These are phyloP conservation scores for Melanotaenia boesemani DNA, from an alignment of 2,797 vertebrate species.

Conservation along the genomic window DNA sequence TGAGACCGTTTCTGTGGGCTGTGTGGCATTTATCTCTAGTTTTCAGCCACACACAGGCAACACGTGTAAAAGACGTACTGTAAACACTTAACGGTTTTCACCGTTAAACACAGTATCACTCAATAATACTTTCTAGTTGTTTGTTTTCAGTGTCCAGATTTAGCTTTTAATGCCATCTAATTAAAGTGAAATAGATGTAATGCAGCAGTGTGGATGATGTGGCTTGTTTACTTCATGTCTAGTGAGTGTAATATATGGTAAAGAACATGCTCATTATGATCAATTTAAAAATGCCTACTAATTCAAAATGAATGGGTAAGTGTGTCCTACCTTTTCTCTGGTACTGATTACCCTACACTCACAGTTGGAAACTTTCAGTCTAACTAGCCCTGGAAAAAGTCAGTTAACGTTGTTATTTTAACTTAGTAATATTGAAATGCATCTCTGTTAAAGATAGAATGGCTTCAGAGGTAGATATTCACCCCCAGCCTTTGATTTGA, in stretches of 20 bases:
- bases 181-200: not conserved
- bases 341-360: not conserved
- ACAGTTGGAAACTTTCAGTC: not conserved
- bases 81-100: conserved; percentile 1
- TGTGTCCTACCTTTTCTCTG: not conserved
- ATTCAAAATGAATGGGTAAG: not conserved
- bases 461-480: not conserved
- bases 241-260: not conserved
- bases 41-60: conserved; percentile 19
- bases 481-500: not conserved
- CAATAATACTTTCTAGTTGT: not conserved
- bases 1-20: conserved; percentile 27
- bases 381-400: not conserved
- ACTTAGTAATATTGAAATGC: not conserved
- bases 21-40: conserved; percentile 16
- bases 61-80: not conserved
- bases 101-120: not conserved
- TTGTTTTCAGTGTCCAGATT: not conserved
- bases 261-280: not conserved
- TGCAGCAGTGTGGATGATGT: not conserved
- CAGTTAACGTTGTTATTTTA: not conserved
- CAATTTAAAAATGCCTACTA: not conserved
- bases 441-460: not conserved
- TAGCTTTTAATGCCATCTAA: not conserved
- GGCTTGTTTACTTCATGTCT: not conserved